Conservation (phyloP, 2,113 vertebrate genomes). For the Hirundichthys speculiger region DNA sequence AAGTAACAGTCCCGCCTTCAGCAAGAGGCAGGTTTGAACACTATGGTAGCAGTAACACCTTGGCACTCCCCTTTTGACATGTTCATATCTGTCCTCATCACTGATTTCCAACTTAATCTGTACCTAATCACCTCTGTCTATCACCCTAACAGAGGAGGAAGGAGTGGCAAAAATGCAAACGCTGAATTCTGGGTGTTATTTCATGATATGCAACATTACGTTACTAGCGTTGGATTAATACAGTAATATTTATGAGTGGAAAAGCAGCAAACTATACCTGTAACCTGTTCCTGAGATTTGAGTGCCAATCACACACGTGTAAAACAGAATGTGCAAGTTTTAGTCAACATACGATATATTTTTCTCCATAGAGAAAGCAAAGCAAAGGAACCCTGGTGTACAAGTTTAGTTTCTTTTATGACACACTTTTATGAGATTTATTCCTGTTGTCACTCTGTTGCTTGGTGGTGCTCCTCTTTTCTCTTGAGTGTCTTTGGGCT, state of each 20-base stretch:
- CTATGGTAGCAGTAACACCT: slow-evolving; percentile 41
- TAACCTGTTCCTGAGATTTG: too few species aligned
- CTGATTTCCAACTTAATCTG: slow-evolving; percentile 62
- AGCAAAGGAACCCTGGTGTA: too few species aligned
- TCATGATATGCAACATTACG: neutral
- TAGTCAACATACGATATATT: slow-evolving; percentile 30
- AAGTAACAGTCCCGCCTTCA: slow-evolving; percentile 41
- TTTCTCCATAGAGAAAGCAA: slow-evolving; percentile 49
- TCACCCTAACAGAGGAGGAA: slow-evolving; percentile 45
- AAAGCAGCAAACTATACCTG: neutral
- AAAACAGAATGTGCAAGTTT: slow-evolving; percentile 61
- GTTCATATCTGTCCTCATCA: slow-evolving; percentile 76
- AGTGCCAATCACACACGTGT: too few species aligned
- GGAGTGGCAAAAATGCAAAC: slow-evolving; percentile 15
- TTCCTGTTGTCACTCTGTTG: too few species aligned
- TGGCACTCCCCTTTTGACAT: slow-evolving; percentile 71
- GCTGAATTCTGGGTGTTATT: slow-evolving; percentile 8
- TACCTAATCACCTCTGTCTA: slow-evolving; percentile 59
- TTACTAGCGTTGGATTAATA: slow-evolving; percentile 1
- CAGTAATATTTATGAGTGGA: slow-evolving; percentile 8
- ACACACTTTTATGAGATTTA: too few species aligned
- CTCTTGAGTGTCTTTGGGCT: too few species aligned
- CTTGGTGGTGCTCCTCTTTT: too few species aligned
- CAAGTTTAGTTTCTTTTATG: too few species aligned
- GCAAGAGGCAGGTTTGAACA: slow-evolving; percentile 76